phyloP scores from a whole-genome alignment of 2,113 vertebrate species.

The Ceratotherium simum region DNA sequence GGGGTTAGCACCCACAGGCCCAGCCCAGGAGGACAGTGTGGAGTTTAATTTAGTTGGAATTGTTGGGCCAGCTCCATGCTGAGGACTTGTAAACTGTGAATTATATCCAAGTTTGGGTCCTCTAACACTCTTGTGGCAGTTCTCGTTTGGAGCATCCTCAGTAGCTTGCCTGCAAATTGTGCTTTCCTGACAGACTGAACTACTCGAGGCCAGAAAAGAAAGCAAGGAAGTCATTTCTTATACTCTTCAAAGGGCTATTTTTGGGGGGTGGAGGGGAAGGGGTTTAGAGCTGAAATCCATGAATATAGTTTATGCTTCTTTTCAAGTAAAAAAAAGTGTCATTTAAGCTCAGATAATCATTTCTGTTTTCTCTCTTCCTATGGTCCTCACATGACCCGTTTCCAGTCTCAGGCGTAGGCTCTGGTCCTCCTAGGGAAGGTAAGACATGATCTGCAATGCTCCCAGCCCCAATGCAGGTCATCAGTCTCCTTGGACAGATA shows the following conservation, averaged over 20 bases:
- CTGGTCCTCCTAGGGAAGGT: neutral
- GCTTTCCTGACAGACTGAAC: conserved; percentile 59
- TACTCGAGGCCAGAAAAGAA: conserved; percentile 71
- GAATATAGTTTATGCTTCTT: conserved; percentile 73
- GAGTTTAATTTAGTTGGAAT: conserved; percentile 78
- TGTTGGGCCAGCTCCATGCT: conserved; percentile 70
- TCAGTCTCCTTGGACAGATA: neutral
- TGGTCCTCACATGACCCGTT: neutral
- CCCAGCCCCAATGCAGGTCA: neutral
- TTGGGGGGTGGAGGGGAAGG: neutral
- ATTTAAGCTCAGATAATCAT: conserved; percentile 62
- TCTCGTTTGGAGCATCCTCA: conserved; percentile 70
- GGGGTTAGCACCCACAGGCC: conserved; percentile 72
- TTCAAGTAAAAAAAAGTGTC: conserved; percentile 64
- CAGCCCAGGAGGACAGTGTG: conserved; percentile 69
- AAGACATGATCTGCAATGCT: neutral
- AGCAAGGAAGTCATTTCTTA: neutral
- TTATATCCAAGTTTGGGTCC: conserved; percentile 79
- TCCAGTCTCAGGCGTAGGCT: neutral
- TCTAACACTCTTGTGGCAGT: conserved; percentile 70
- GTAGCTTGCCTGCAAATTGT: conserved; percentile 66
- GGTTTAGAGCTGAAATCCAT: conserved; percentile 74
- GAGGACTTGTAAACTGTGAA: conserved; percentile 78
- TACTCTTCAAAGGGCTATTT: conserved; percentile 48
- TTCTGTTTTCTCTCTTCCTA: conserved; percentile 70